Evolutionary conservation across 1,140 invertebrate species (phyloP), one percentile per base, ranked within the genome.

Genomic region (Triops longicaudatus): DNA sequence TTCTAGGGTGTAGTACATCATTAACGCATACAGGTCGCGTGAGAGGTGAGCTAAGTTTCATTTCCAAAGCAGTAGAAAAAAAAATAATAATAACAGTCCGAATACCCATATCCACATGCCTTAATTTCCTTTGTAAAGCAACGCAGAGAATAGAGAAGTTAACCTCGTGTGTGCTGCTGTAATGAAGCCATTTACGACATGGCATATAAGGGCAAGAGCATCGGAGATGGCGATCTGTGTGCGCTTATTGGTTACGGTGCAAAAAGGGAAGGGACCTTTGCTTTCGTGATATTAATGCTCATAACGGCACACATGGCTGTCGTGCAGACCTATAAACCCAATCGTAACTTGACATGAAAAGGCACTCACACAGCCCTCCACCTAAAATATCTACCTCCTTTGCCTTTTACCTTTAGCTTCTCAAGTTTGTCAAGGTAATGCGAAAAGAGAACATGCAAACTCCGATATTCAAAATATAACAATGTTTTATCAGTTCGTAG

Each of bases 261-360:
- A 17, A 17, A 63, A 37, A 37, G 31, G 50, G 50, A 22, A 63
- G 50, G 50, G 50, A 37, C 31, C 50, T 63, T n/a, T 17, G 17
- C 22, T 63, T 63, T 63, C 17, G 50, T 17, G 50, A n/a, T 63
- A n/a, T 63, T 63, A 63, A 63, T 63, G 50, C 22, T 63, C 50
- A 63, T 63, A 63, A 63, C 50, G 50, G 50, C 50, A 63, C 50
- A 63, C 50, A 63, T 63, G 50, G 50, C 22, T 63, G 50, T 63
- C 50, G 50, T 63, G 50, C 50, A 63, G 50, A 63, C 50, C 50
- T 63, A 63, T 63, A 63, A 63, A 22, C 50, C 50, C 50, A 22
- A 63, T n/a, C 50, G 50, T 63, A 63, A 63, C 50, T 63, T 63
- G 50, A 63, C 50, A 63, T 63, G 50, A 63, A 63, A 63, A 63